Evolutionary conservation across 2,113 vertebrate genomes (phyloP), one percentile per base, ranked within the genome.

Genomic region (Fregata magnificens): DNA sequence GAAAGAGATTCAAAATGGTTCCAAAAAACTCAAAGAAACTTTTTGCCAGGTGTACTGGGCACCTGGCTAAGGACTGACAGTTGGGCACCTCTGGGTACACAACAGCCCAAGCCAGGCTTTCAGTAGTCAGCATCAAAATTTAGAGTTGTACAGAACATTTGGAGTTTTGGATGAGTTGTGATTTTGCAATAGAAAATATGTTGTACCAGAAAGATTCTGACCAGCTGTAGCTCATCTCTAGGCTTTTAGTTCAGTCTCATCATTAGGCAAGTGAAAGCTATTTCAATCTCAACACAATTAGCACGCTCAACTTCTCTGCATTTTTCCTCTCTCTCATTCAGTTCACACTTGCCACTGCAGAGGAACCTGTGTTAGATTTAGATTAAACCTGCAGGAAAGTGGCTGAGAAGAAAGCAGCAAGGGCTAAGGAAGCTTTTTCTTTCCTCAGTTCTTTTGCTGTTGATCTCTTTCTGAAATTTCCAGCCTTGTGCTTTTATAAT

Each of bases 401-500:
- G 6, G 45, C 73, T 77, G 77, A 87, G 78, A 95, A 91, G 81
- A 72, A 94, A 94, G 78, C 42, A 59, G 34, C 24, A 66, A 88
- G 82, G 62, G n/a, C 38, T 36, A 63, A 88, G 62, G 89, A 82
- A 86, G 22, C 4, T 1, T 82, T 82, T 83, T 76, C 18, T 80
- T 90, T 40, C 74, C 52, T 81, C 55, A 15, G 17, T 65, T 84
- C 63, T 95, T 86, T 42, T 12, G 22, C 50, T 78, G 85, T 81
- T 61, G 67, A 86, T 88, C 85, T 91, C 50, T 61, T 40, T 63
- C 67, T 86, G 92, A 83, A 84, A 93, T 92, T 92, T 90, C 90
- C 87, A 95, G 88, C 90, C 76, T 42, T n/a, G 59, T 83, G 91
- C 84, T 95, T 93, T 96, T 88, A 92, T 94, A 92, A 95, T 24